phyloP scores from a whole-genome alignment of 2,888 invertebrate genomes.

The Blera fallax region DNA sequence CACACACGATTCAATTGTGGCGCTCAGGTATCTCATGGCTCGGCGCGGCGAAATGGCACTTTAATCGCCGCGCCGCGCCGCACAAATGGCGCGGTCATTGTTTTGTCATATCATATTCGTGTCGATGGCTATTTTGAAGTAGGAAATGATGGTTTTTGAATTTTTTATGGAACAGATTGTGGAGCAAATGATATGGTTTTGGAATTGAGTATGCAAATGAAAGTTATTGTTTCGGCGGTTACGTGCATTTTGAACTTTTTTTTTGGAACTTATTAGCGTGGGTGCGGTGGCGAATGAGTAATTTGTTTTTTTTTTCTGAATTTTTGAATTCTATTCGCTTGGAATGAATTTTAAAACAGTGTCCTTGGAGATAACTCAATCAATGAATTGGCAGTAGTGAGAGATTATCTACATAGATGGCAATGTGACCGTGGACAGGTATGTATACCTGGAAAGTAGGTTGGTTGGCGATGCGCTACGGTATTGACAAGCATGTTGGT shows the following conservation, averaged over 20 bases:
- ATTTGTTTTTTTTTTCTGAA: background rate
- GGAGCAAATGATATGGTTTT: slow-evolving; percentile 13
- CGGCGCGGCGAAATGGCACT: slow-evolving; percentile 21
- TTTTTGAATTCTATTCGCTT: slow-evolving; percentile 9
- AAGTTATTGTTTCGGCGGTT: slow-evolving; percentile 6
- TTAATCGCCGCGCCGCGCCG: too few species aligned
- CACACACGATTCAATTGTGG: background rate
- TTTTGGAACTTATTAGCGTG: background rate
- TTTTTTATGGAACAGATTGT: slow-evolving; percentile 36
- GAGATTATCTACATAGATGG: slow-evolving; percentile 19
- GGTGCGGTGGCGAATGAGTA: background rate
- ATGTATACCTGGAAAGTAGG: slow-evolving; percentile 1
- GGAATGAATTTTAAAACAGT: background rate
- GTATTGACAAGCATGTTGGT: background rate
- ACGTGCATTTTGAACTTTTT: slow-evolving; percentile 8
- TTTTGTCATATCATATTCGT: slow-evolving; percentile 39
- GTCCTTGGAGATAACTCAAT: slow-evolving; percentile 16
- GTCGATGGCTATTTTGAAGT: slow-evolving; percentile 33
- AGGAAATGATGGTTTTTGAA: slow-evolving; percentile 50
- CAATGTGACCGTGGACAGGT: background rate
- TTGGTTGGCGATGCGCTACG: background rate
- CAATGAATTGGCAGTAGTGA: slow-evolving; percentile 7
- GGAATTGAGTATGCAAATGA: slow-evolving; percentile 28
- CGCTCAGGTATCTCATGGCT: background rate
- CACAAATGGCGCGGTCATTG: slow-evolving; percentile 26